Base-by-base conservation (phyloP, 2,888 invertebrate species). In the Griposia aprilina region DNA sequence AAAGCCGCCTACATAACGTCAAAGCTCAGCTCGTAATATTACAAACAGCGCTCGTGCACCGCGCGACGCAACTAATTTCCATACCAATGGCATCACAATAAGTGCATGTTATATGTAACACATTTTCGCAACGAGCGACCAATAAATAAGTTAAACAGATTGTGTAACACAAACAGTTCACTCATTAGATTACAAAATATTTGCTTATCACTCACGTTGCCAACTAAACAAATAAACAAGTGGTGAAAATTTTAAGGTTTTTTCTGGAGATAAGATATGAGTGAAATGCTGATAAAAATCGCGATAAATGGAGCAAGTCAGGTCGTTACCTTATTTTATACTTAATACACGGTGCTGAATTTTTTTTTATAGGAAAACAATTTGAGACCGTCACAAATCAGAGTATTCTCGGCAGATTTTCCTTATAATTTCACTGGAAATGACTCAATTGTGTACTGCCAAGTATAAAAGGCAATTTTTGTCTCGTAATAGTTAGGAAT, bases 251-350 rank as follows among this genome's bases (percentile, higher is more conserved):
- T 93, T 92, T 89, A 89, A 88, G 90, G 91, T 90, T 90, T 90
- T 87, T 82, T 83, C 72, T 85, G 65, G 73, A 86, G 95, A 95
- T 96, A 94, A 96, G 96, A 96, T 96, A 92, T 81, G 75, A 89
- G 95, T 92, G 94, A 95, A 96, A 95, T 95, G 92, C 76, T 90
- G 94, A 94, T 94, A 93, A 92, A 87, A 90, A 89, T 86, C 72
- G 81, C 90, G 82, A 86, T 87, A 81, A 89, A 82, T 79, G 73
- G 66, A 71, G 69, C 79, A 90, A 87, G 87, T 88, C 89, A 88
- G 90, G 90, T 83, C 80, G 74, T 80, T 72, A 80, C 66, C 82
- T 65, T 57, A 78, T 77, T 76, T 79, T 77, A 73, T 71, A 80
- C 68, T 55, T 70, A 80, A 74, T 45, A 71, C 67, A 73, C 30